phyloP scores from a whole-genome alignment of 1,140 invertebrate genomes.

The Mya arenaria region DNA sequence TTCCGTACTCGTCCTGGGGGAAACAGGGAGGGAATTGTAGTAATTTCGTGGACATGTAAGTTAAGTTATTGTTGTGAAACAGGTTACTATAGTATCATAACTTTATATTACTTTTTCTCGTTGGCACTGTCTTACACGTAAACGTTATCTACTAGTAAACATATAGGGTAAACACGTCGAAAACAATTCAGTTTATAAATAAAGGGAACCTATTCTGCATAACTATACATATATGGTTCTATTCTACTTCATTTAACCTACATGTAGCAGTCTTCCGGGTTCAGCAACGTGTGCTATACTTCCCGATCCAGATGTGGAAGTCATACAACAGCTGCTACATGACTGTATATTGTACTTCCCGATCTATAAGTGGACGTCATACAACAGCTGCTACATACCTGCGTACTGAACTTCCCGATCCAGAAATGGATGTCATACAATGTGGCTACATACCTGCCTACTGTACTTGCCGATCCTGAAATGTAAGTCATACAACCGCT shows the following conservation, averaged over 20 bases:
- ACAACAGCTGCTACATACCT: background rate
- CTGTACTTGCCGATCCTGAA: background rate
- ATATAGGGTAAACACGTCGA: background rate
- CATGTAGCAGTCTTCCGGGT: background rate
- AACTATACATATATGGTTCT: background rate
- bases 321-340: background rate
- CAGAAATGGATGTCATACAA: constrained; percentile 80
- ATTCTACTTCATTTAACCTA: background rate
- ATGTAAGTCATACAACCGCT: background rate
- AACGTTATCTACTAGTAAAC: background rate
- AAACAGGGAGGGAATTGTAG: background rate
- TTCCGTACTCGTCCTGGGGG: constrained; percentile 86
- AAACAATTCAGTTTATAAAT: background rate
- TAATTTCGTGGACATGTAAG: background rate
- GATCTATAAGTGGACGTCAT: background rate
- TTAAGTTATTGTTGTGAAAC: background rate
- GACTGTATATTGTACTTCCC: background rate
- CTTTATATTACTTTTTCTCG: background rate
- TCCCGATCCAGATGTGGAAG: constrained; percentile 73
- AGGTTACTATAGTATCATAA: background rate
- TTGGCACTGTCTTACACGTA: background rate
- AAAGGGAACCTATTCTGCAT: background rate
- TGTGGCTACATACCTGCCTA: no score
- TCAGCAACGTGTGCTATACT: constrained; percentile 68
- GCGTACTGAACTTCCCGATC: constrained; percentile 79